A percentile compares a stretch with the other conserved stretches of the same genome.
Conservation (phyloP, 2,888 invertebrate genomes). For the Agonopterix alstromeriana region DNA sequence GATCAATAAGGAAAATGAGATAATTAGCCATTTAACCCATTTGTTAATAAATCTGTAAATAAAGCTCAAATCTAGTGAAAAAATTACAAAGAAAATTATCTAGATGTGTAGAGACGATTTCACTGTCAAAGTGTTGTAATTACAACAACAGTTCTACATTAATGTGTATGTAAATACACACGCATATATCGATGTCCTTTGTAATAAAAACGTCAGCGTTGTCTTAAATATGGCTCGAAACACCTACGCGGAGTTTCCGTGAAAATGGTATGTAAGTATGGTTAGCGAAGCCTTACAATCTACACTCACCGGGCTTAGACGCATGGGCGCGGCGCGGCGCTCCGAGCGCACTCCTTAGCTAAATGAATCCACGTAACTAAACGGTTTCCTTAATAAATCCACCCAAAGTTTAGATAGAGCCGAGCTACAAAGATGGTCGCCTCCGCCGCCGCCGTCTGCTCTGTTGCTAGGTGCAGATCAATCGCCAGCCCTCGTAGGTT, state of each 20-base stretch:
- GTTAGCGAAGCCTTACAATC: conserved; percentile 65
- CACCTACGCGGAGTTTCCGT: conserved; percentile 39
- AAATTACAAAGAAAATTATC: no score
- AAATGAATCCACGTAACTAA: conserved; percentile 59
- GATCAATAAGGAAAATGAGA: no score
- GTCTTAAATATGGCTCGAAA: conserved; percentile 22
- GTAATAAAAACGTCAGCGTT: not conserved
- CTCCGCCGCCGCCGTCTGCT: conserved; percentile 42
- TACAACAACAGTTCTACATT: no score
- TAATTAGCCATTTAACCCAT: no score
- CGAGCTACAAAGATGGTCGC: conserved; percentile 37
- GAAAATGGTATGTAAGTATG: conserved; percentile 44
- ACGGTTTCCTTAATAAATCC: conserved; percentile 48
- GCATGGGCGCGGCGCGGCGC: conserved; percentile 73
- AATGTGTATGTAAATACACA: not conserved
- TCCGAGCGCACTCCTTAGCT: conserved; percentile 61
- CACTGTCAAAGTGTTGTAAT: no score
- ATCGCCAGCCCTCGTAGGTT: conserved; percentile 54
- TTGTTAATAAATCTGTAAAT: no score
- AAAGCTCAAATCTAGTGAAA: no score
- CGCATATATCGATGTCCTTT: no score
- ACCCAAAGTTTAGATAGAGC: conserved; percentile 47
- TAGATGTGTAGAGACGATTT: no score
- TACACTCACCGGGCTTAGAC: conserved; percentile 71
- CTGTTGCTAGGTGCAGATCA: conserved; percentile 64